Percentiles rank a stretch among this genome's conserved stretches.
These are phyloP conservation scores for Capitulum mitella DNA, from an alignment of 2,888 invertebrate species.

Conservation along the genomic window DNA sequence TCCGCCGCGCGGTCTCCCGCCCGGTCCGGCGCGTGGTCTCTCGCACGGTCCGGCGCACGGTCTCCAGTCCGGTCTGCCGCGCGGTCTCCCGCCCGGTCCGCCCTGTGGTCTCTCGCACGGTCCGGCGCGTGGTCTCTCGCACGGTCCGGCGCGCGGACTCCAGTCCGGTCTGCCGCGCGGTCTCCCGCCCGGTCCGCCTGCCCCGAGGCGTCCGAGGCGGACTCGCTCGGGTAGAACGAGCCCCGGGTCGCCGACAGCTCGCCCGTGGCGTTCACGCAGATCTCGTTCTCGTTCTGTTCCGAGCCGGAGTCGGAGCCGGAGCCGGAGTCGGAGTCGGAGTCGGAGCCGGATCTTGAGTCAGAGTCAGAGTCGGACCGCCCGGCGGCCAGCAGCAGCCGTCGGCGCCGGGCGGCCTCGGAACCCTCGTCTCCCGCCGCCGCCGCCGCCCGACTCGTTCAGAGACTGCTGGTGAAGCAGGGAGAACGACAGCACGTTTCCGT, in stretches of 20 bases:
- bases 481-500: background rate
- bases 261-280: background rate
- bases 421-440: background rate
- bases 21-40: too few relatives aligned
- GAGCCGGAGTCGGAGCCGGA: conserved; percentile 27
- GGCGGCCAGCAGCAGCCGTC: background rate
- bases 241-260: background rate
- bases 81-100: too few relatives aligned
- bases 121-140: too few relatives aligned
- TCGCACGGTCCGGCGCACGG: too few relatives aligned
- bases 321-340: conserved; percentile 27
- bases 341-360: background rate
- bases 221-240: background rate
- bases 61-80: too few relatives aligned
- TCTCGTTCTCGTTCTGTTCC: conserved; percentile 1
- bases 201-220: background rate
- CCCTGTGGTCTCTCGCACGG: too few relatives aligned
- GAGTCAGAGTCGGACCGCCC: conserved; percentile 26
- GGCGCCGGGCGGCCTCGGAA: background rate
- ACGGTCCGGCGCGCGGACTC: background rate
- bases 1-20: too few relatives aligned
- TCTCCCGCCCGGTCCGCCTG: background rate
- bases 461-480: background rate
- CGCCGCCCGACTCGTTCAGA: too few relatives aligned
- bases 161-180: background rate